Evolutionary conservation across 2,113 vertebrate species (phyloP).

Genomic region (Rhinopomastus cyanomelas): DNA sequence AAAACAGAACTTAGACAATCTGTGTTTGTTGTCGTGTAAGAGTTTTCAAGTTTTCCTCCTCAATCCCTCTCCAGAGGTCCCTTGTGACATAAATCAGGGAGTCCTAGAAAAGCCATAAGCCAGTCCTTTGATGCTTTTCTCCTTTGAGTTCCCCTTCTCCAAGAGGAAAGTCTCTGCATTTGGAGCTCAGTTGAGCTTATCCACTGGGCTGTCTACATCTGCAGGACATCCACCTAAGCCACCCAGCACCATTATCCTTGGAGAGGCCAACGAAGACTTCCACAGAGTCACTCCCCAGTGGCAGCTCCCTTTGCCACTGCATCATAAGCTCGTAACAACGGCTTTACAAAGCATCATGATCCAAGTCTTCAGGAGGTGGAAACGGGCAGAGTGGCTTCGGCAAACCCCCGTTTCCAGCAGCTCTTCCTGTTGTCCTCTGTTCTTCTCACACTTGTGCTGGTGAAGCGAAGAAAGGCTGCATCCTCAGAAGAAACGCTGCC

Average conservation of each 20-base stretch:
- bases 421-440: neutral
- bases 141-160: neutral
- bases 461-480: neutral
- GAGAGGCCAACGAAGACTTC: neutral
- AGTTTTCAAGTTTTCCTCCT: neutral
- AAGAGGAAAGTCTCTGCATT: neutral
- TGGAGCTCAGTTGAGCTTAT: neutral
- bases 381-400: neutral
- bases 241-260: neutral
- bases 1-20: neutral
- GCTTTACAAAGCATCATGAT: neutral
- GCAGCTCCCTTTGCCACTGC: neutral
- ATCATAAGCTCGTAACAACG: neutral
- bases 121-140: neutral
- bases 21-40: neutral
- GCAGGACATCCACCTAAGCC: neutral
- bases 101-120: neutral
- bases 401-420: neutral
- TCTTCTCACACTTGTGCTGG: neutral
- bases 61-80: neutral
- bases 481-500: constrained; percentile 22
- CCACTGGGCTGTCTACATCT: neutral
- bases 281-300: accelerated
- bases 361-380: neutral
- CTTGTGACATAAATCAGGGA: neutral